Evolutionary conservation across 2,797 vertebrate species (phyloP).

Genomic region (Champsocephalus gunnari): DNA sequence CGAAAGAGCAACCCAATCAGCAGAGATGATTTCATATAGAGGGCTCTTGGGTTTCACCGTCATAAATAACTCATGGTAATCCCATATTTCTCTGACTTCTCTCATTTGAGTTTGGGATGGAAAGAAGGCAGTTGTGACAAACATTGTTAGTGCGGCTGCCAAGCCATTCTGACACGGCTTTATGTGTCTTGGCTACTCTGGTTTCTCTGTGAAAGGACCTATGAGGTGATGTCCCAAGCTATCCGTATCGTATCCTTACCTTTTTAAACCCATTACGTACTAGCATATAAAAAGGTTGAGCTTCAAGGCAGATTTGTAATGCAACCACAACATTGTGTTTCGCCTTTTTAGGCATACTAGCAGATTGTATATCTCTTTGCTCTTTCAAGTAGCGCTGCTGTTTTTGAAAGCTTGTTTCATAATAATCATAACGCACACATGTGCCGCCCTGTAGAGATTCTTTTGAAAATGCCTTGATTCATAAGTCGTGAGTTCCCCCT

Average conservation of each 20-base stretch:
- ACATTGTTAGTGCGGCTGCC: conserved; percentile 81
- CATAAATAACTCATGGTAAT: conserved; percentile 89
- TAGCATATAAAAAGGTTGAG: not conserved
- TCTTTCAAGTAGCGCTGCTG: conserved; percentile 34
- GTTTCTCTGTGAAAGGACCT: conserved; percentile 59
- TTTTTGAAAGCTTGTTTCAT: conserved; percentile 37
- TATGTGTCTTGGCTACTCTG: conserved; percentile 74
- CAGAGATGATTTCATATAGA: conserved; percentile 84
- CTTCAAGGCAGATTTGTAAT: conserved; percentile 12
- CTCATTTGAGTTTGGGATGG: conserved; percentile 82
- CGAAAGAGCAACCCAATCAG: conserved; percentile 76
- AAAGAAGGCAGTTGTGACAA: conserved; percentile 85
- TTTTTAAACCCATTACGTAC: conserved; percentile 47
- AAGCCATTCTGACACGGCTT: conserved; percentile 72
- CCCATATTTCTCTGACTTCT: conserved; percentile 86
- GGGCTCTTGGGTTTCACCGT: conserved; percentile 84
- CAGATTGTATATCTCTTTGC: conserved; percentile 9
- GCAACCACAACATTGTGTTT: conserved; percentile 6
- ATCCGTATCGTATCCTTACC: conserved; percentile 63
- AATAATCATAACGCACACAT: conserved; percentile 43
- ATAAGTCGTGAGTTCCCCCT: conserved; percentile 76
- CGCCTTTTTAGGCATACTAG: conserved; percentile 7
- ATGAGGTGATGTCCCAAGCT: conserved; percentile 71
- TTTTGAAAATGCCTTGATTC: conserved; percentile 71
- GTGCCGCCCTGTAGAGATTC: conserved; percentile 54